phyloP scores from a whole-genome alignment of 2,888 invertebrate genomes.

The Chloroclystis v-ata region DNA sequence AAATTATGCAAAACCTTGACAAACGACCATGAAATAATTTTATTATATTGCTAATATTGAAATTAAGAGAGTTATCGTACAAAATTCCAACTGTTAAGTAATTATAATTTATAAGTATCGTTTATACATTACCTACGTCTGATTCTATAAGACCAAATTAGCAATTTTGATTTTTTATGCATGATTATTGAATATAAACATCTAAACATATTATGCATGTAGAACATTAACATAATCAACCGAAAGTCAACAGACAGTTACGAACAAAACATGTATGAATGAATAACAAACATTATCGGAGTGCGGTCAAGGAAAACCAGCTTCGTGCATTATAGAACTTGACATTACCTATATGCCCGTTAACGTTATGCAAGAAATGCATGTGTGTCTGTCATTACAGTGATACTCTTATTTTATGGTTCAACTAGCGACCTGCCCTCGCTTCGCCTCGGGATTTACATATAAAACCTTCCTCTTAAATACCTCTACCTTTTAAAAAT shows the following conservation, averaged over 20 bases:
- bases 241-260: conserved; percentile 13
- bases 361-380: conserved; percentile 32
- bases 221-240: conserved; percentile 10
- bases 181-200: no score
- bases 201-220: neutral
- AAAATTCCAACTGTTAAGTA: no score
- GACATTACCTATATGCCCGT: conserved; percentile 30
- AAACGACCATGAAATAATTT: conserved; percentile 1
- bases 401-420: no score
- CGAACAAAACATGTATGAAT: conserved; percentile 44
- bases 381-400: conserved; percentile 20
- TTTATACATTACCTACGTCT: no score
- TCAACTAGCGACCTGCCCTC: no score
- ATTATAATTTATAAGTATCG: neutral
- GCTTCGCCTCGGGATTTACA: no score
- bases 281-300: conserved; percentile 49
- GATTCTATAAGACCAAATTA: no score
- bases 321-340: conserved; percentile 41
- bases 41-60: neutral
- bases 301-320: conserved; percentile 68
- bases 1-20: neutral
- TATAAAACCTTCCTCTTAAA: no score
- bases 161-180: no score
- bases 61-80: no score
- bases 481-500: no score